Base-by-base conservation (phyloP, 2,888 invertebrate species). In the Carabus problematicus region DNA sequence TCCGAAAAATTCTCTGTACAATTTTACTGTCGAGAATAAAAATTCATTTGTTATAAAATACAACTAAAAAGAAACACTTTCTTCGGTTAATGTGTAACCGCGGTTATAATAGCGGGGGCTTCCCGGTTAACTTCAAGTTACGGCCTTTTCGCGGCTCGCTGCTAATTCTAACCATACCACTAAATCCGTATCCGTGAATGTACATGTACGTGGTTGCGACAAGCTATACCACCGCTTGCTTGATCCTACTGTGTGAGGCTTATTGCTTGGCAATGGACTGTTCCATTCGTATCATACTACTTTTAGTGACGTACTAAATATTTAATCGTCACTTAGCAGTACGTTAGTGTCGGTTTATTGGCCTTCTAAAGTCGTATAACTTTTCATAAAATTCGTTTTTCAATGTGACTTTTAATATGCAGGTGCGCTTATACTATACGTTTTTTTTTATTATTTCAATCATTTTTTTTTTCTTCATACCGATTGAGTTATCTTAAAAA, bases 311-410 rank as follows among this genome's bases (percentile, higher is more conserved):
- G 66, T 71, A 73, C 72, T 73, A 72, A 73, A 71, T 66, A 66
- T 72, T 72, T 73, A 73, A 73, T 73, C 71, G 72, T 68, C 73
- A 72, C 72, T 73, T 72, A 73, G 72, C 71, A 61, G 47, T 49
- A 59, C 60, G 72, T 73, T 72, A 73, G 71, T 72, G 71, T 64
- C 71, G 66, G 64, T 72, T 71, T 72, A 72, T 71, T 71, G 66
- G 71, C 64, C 70, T 70, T 59, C 69, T 72, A 67, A 60, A 70
- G 70, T 56, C 70, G 60, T 72, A 72, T 72, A 72, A 71, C 58
- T 70, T 72, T 72, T 72, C 71, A 72, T 72, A 72, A 72, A 72
- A 72, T 70, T 70, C 69, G 71, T 72, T 71, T 70, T 70, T 71
- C 64, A 70, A 69, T 71, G 70, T 70, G 67, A 59, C 49, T 70